phyloP scores from a whole-genome alignment of 2,113 vertebrate genomes.

The Brachyhypopomus gauderio region DNA sequence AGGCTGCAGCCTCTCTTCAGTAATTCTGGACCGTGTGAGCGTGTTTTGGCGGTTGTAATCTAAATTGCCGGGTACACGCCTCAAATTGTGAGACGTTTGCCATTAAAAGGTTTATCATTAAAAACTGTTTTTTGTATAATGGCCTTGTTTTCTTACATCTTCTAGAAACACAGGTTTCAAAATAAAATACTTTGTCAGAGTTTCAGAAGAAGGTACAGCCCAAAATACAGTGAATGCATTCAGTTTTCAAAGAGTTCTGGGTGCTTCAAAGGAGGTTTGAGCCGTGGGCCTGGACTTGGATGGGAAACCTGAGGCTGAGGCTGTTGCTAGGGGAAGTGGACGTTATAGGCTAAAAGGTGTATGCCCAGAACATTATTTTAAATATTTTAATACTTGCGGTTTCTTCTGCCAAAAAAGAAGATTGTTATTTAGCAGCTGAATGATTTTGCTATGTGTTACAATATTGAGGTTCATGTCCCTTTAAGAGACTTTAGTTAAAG shows the following conservation, averaged over 20 bases:
- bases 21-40: slow-evolving; percentile 57
- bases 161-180: neutral
- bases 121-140: slow-evolving; percentile 4
- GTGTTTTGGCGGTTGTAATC: slow-evolving; percentile 44
- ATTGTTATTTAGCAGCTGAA: no score
- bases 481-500: no score
- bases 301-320: neutral
- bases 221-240: no score
- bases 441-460: no score
- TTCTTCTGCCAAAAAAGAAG: no score
- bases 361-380: neutral
- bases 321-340: neutral
- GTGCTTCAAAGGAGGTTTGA: neutral
- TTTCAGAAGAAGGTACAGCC: neutral
- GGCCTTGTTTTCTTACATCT: slow-evolving; percentile 5
- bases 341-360: neutral
- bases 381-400: neutral
- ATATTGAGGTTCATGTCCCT: no score
- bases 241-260: no score
- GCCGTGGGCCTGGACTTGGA: neutral
- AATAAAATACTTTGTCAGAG: no score
- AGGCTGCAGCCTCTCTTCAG: slow-evolving; percentile 45
- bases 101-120: slow-evolving; percentile 1
- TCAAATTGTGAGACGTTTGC: neutral
- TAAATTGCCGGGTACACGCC: slow-evolving; percentile 26